Evolutionary conservation across 2,888 invertebrate genomes (phyloP), one percentile per base, ranked within the genome.

Genomic region (Zaprionus bogoriensis): DNA sequence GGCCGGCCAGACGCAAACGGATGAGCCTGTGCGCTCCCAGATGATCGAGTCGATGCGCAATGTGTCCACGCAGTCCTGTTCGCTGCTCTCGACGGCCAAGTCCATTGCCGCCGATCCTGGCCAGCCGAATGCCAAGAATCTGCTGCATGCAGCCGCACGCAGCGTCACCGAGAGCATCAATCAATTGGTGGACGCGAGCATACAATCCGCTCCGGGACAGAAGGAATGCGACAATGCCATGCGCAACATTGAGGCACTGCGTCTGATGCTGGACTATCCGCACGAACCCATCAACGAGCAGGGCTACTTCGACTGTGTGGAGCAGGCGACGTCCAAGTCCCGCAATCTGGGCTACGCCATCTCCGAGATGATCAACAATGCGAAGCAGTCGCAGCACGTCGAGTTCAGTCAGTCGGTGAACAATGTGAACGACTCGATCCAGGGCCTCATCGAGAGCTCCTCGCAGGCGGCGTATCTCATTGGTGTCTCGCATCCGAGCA

Each of bases 211-310:
- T 0, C 98, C 99, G 0, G 98, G 99, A 0, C 98, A 98, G 92
- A 97, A 96, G 90, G 99, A 99, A 89, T 99, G 99, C 91, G 98
- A 97, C 89, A 98, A 96, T 75, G 98, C 99, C 0, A 95, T 99
- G 52, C 93, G 98, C 69, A 96, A 96, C 89, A 98, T 99, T 61
- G 95, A 96, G 91, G 95, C 96, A 57, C 94, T 96, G 90, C 93
- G 95, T 17, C 95, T 96, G 1, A 92, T 98, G 65, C 92, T 99
- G 46, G 95, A 96, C 76, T 94, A 96, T 88, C 97, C 98, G 14
- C 94, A 94, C 46, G 97, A 98, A 89, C 97, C 98, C 0, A 93
- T 98, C 77, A 96, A 94, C 79, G 97, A 97, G 74, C 94, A 94
- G 55, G 95, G 96, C 0, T 99, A 99, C 92, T 98, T 96, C 91